Evolutionary conservation across 2,113 vertebrate species (phyloP).

Genomic region (Spea multiplicata): DNA sequence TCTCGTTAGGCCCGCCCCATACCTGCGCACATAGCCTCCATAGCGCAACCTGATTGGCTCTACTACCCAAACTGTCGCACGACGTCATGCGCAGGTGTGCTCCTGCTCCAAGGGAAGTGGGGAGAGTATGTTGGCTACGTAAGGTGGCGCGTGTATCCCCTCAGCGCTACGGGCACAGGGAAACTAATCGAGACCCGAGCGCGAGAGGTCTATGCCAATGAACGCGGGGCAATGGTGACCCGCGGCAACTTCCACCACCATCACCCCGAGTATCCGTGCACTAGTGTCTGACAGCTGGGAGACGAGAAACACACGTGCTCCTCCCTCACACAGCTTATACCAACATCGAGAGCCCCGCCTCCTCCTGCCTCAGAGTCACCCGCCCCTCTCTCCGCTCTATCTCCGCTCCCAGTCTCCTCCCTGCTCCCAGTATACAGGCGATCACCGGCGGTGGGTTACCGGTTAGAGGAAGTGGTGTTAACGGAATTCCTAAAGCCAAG

Average conservation of each 20-base stretch:
- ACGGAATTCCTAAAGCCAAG: too few relatives aligned
- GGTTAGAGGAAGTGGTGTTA: too few relatives aligned
- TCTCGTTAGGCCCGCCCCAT: not conserved
- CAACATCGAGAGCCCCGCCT: not conserved
- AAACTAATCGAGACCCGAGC: too few relatives aligned
- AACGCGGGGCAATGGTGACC: not conserved
- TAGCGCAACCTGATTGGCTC: not conserved
- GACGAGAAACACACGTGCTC: not conserved
- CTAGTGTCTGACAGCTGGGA: not conserved
- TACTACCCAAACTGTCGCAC: not conserved
- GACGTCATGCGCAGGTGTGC: constrained; percentile 40
- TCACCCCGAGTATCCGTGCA: not conserved
- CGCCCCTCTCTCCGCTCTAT: not conserved
- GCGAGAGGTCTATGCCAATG: not conserved
- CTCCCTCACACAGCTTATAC: constrained; percentile 2
- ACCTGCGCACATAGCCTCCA: constrained; percentile 7
- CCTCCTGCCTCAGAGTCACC: not conserved
- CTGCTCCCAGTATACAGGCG: not conserved
- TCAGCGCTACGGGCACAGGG: not conserved
- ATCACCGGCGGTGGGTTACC: not conserved
- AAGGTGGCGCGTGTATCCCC: not conserved
- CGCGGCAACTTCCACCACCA: not conserved
- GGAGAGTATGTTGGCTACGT: not conserved
- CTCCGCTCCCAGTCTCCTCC: not conserved
- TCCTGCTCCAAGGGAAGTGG: constrained; percentile 5